Evolutionary conservation across 2,888 invertebrate genomes (phyloP).

Genomic region (Drosophila rubida): DNA sequence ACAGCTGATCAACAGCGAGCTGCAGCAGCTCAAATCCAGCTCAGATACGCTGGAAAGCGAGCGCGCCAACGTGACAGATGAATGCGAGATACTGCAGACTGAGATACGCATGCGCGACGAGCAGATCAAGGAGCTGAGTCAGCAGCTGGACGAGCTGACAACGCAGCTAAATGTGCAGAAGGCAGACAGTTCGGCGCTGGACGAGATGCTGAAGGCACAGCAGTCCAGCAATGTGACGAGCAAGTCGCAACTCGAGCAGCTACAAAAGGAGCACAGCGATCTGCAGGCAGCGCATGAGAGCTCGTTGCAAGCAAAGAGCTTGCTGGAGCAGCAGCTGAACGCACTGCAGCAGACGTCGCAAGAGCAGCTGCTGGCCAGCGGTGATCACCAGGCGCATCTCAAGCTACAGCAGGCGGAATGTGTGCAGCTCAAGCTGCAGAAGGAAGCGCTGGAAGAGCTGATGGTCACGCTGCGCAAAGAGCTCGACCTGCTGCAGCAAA

Average conservation of each 20-base stretch:
- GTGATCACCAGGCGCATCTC: slow-evolving; percentile 13
- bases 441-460: not conserved
- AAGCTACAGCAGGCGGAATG: slow-evolving; percentile 12
- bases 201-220: slow-evolving; percentile 73
- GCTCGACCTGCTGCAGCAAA: not conserved
- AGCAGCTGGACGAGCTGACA: slow-evolving; percentile 67
- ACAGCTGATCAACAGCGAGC: slow-evolving; percentile 52
- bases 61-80: slow-evolving; percentile 63
- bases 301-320: slow-evolving; percentile 4
- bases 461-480: not conserved
- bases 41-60: slow-evolving; percentile 66
- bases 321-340: slow-evolving; percentile 23
- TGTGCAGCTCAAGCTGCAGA: slow-evolving; percentile 13
- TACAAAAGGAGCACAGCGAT: slow-evolving; percentile 65
- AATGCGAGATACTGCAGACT: slow-evolving; percentile 71
- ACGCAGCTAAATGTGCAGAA: slow-evolving; percentile 73
- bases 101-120: slow-evolving; percentile 73
- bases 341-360: not conserved
- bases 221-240: slow-evolving; percentile 50
- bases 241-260: slow-evolving; percentile 53
- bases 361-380: slow-evolving; percentile 28
- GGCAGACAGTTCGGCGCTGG: slow-evolving; percentile 77
- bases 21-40: slow-evolving; percentile 54
- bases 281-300: slow-evolving; percentile 63
- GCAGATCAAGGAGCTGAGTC: slow-evolving; percentile 65